Conservation (phyloP, 1,140 invertebrate species). For the Vanessa tameamea region DNA sequence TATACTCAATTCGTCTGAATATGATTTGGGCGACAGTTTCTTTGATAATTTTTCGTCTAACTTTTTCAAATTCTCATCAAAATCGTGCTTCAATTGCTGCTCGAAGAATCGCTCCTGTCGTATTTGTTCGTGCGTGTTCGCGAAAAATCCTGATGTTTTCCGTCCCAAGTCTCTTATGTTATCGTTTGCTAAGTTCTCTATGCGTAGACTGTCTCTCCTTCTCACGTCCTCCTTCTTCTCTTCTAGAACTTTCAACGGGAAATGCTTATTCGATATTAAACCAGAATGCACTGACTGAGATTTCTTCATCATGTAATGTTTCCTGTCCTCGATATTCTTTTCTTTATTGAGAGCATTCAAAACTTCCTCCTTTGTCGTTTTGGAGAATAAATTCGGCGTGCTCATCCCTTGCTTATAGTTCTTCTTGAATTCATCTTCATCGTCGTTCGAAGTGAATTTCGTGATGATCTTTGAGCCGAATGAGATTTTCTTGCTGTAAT, state of each 20-base stretch:
- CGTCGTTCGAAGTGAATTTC: conserved; percentile 64
- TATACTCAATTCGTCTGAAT: conserved; percentile 63
- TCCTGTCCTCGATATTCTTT: conserved; percentile 53
- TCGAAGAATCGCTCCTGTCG: conserved; percentile 80
- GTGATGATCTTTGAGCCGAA: conserved; percentile 72
- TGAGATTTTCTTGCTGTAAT: conserved; percentile 67
- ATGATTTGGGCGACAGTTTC: conserved; percentile 43
- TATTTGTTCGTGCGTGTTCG: conserved; percentile 84
- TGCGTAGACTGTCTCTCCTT: conserved; percentile 50
- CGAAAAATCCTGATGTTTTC: conserved; percentile 81
- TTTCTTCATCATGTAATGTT: conserved; percentile 76
- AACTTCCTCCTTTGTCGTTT: conserved; percentile 62
- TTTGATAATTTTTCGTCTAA: conserved; percentile 58
- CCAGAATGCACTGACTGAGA: conserved; percentile 77
- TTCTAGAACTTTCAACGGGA: conserved; percentile 65
- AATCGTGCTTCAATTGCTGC: conserved; percentile 74
- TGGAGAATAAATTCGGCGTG: conserved; percentile 74
- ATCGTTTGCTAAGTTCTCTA: conserved; percentile 67
- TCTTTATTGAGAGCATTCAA: conserved; percentile 50
- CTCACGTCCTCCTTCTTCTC: conserved; percentile 53
- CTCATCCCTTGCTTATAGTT: conserved; percentile 69
- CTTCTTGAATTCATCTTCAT: conserved; percentile 59
- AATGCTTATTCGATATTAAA: conserved; percentile 60
- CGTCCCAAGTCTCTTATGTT: conserved; percentile 64
- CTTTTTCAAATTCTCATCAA: conserved; percentile 74